Evolutionary conservation across 2,113 vertebrate genomes (phyloP), one percentile per base, ranked within the genome.

Genomic region (Myanophis thanlyinensis): DNA sequence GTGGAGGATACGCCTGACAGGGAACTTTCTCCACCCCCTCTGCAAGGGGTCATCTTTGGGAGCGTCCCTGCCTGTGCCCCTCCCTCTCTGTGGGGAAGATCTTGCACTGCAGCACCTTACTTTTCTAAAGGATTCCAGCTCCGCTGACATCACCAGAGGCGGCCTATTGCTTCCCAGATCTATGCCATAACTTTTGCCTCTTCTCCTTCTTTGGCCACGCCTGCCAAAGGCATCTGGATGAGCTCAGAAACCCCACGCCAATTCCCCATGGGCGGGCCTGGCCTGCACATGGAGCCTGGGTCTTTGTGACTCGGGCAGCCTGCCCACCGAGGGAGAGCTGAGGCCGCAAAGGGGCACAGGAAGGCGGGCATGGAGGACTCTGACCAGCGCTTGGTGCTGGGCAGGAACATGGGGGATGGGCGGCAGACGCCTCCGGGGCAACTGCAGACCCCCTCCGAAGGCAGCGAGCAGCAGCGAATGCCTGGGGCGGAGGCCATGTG

Each of bases 351-450:
- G 89, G 94, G 93, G 93, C 95, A 54, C 91, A 22, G 54, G 94
- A 91, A 73, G 56, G 92, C 93, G 89, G 89, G 80, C 80, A 97
- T 97, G 97, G 87, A 93, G 84, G 88, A 89, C 91, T 92, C 80
- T 25, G 7, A 89, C 62, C 90, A 89, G 56, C 80, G 96, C 93
- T 90, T 90, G 96, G 96, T 90, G 89, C 93, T 93, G 95, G 96
- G 94, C 93, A 94, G 94, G 92, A 85, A 90, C 85, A 93, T 25
- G 94, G 96, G 44, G 62, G 96, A 96, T 0, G 94, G 95, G 0
- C 95, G 96, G 35, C 96, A 94, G 54, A 97, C 97, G 0, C 97
- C 97, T 4, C 97, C 97, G 1, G 97, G 96, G 35, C 96, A 97
- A 87, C 90, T 97, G 44, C 87, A 95, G 73, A 92, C 94, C 0